These are phyloP conservation scores for Ophraella communa DNA, from an alignment of 2,888 invertebrate genomes.

Conservation along the genomic window DNA sequence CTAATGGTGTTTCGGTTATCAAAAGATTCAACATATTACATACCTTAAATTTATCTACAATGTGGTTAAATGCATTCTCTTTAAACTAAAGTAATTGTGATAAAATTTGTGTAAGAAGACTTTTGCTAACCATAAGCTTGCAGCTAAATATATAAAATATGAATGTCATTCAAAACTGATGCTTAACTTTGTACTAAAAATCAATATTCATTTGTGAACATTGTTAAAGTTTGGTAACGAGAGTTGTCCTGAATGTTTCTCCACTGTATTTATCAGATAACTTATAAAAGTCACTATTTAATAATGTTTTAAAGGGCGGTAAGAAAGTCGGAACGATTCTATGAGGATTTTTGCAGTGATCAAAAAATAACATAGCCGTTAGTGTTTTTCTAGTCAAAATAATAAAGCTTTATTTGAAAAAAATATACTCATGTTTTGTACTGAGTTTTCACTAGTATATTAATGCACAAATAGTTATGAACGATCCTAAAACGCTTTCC, in stretches of 20 bases:
- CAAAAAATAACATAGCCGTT: conserved; percentile 38
- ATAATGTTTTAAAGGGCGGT: conserved; percentile 9
- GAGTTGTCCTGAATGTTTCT: background rate
- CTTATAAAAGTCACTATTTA: background rate
- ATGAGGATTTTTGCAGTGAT: conserved; percentile 58
- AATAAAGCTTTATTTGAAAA: conserved; percentile 48
- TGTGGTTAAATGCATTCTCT: no score
- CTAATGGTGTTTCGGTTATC: no score
- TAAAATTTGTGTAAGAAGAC: no score
- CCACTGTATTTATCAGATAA: background rate
- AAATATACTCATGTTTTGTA: conserved; percentile 36
- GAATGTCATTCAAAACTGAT: no score
- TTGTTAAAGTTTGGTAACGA: no score
- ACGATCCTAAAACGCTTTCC: conserved; percentile 9
- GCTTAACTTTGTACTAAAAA: no score
- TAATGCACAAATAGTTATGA: conserved; percentile 26
- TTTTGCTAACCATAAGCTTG: no score
- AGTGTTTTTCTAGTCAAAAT: conserved; percentile 44
- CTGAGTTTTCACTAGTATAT: conserved; percentile 35
- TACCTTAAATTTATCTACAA: no score
- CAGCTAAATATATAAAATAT: no score
- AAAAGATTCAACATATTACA: no score
- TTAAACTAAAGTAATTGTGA: no score
- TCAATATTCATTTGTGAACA: no score
- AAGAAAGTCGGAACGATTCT: conserved; percentile 23